Evolutionary conservation across 1,140 invertebrate species (phyloP), one percentile per base, ranked within the genome.

Genomic region (Papilio polyxenes): DNA sequence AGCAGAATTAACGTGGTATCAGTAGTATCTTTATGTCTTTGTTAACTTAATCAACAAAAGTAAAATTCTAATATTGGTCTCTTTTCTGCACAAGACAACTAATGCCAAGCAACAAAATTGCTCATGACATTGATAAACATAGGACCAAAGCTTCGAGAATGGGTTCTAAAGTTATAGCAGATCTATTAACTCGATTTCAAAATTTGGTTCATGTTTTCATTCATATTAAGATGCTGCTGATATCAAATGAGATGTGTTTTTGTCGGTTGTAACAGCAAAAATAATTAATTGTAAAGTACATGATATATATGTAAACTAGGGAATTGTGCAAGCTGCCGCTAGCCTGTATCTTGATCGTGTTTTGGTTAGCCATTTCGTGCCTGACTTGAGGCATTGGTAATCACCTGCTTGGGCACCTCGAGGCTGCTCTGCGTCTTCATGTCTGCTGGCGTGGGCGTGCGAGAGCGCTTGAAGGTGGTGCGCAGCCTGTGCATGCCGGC

Each of bases 361-460:
- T n/a, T 59, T 20, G n/a, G 17, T 59, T 20, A 59, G 17, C 5
- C 51, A 6, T 15, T 17, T 0, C 15, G 13, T 53, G 6, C 6
- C 0, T 31, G 10, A 13, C 8, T 72, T 37, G 13, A 23, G 62
- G 20, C 20, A 72, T 72, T 37, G 23, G 5, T 72, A 72, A 40
- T 72, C 65, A 98, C 96, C 95, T 98, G 97, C 90, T 98, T 98
- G 56, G 97, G 97, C 81, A 98, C 97, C 92, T 98, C 97, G 82
- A 98, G 96, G 91, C 97, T 98, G 95, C 97, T 97, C 92, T 98
- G 97, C 81, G 97, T 97, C 95, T 98, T 98, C 97, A 98, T 98
- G 92, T 98, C 97, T 85, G 97, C 97, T 77, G 97, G 97, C 76
- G 97, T 98, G 51, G 97, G 97, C 81, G 97, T 98, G 83, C 97